Evolutionary conservation across 2,797 vertebrate species (phyloP).

Genomic region (Linurgus olivaceus): DNA sequence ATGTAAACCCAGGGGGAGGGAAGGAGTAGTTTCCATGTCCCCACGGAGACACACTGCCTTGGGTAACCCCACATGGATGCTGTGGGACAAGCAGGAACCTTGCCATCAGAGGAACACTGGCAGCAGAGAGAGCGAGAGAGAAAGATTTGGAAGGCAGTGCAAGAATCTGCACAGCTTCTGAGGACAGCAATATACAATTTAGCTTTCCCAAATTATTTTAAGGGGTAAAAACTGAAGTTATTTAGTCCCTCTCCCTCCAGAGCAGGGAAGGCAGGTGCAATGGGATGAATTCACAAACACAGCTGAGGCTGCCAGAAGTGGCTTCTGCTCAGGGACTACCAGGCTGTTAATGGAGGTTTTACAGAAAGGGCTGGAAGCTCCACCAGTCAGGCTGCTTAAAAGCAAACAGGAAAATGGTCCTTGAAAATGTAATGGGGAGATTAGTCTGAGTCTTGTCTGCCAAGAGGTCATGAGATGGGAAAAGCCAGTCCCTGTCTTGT

Average conservation of each 20-base stretch:
- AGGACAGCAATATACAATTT: not conserved
- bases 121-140: not conserved
- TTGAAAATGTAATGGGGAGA: not conserved
- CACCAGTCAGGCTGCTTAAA: not conserved
- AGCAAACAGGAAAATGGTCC: not conserved
- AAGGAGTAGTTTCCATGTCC: not conserved
- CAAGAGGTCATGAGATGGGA: not conserved
- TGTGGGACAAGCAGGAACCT: not conserved
- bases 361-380: not conserved
- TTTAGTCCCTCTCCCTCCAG: not conserved
- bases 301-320: not conserved
- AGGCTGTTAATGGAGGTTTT: not conserved
- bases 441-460: not conserved
- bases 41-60: not conserved
- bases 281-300: not conserved
- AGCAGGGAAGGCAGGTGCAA: not conserved
- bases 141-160: not conserved
- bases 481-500: not conserved
- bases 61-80: not conserved
- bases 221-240: not conserved
- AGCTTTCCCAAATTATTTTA: not conserved
- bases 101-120: not conserved
- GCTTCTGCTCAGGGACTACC: not conserved
- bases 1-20: not conserved
- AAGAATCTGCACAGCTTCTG: not conserved